Conservation (phyloP, 2,888 invertebrate species). For the Isoperla grammatica region DNA sequence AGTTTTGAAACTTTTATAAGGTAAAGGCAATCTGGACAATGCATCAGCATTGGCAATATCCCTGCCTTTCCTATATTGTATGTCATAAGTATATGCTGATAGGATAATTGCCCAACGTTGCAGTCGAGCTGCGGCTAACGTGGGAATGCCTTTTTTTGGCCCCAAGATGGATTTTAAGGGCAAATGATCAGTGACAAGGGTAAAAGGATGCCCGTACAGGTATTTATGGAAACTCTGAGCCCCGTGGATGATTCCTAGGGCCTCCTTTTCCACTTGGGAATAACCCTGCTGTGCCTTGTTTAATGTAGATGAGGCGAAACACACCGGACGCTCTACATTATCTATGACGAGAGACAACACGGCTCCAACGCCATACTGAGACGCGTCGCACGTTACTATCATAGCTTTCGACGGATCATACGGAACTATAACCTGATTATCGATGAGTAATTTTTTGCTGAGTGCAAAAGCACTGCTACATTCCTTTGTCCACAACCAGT, state of each 20-base stretch:
- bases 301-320: conserved; percentile 15
- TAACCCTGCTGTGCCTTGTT: conserved; percentile 13
- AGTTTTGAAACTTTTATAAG: neutral
- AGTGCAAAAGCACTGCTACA: neutral
- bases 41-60: neutral
- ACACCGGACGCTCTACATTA: conserved; percentile 2
- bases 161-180: conserved; percentile 23
- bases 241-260: conserved; percentile 28
- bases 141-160: conserved; percentile 22
- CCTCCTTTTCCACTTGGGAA: conserved; percentile 14
- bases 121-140: conserved; percentile 23
- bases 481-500: conserved; percentile 2
- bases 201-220: conserved; percentile 16
- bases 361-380: conserved; percentile 27
- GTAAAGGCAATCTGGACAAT: neutral
- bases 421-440: conserved; percentile 14
- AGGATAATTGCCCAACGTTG: conserved; percentile 19
- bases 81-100: neutral
- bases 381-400: conserved; percentile 23
- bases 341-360: conserved; percentile 18
- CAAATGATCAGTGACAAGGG: conserved; percentile 18
- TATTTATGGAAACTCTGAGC: conserved; percentile 2
- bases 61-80: neutral
- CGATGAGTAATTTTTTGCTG: conserved; percentile 2
- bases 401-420: conserved; percentile 24